These are phyloP conservation scores for Altica lythri DNA, from an alignment of 2,888 invertebrate species.

Conservation along the genomic window DNA sequence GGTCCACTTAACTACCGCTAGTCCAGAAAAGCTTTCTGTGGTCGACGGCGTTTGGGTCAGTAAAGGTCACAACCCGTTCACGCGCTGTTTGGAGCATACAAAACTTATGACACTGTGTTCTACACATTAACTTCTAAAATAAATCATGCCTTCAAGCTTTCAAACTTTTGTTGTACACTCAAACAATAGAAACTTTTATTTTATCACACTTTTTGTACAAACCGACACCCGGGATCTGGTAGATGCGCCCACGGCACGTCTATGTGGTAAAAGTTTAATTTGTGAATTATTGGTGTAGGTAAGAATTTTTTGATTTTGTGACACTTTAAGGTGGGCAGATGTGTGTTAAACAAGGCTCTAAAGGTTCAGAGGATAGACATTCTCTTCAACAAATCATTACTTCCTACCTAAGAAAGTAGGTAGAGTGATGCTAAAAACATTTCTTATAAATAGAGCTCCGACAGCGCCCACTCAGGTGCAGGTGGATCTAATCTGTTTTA, in stretches of 20 bases:
- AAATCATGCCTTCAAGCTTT: constrained; percentile 36
- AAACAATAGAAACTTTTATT: constrained; percentile 34
- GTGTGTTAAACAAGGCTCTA: constrained; percentile 9
- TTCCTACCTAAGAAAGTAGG: constrained; percentile 13
- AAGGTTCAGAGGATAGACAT: constrained; percentile 1
- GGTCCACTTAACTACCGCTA: constrained; percentile 6
- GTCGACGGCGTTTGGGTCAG: constrained; percentile 27
- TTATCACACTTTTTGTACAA: constrained; percentile 25
- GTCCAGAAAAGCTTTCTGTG: constrained; percentile 28
- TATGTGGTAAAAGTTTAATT: constrained; percentile 22
- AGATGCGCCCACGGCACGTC: constrained; percentile 20
- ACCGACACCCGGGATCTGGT: constrained; percentile 11
- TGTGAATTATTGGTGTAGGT: constrained; percentile 26
- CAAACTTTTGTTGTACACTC: constrained; percentile 28
- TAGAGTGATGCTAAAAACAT: no score
- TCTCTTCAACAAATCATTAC: constrained; percentile 11
- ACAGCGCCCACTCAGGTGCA: no score
- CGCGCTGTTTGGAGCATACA: constrained; percentile 37
- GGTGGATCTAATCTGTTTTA: no score
- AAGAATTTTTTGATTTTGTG: constrained; percentile 14
- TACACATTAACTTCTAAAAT: constrained; percentile 40
- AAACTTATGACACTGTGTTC: constrained; percentile 41
- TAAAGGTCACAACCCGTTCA: constrained; percentile 35
- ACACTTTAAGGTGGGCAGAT: constrained; percentile 13
- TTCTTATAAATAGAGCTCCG: no score